Conservation (phyloP, 2,113 vertebrate genomes). For the Apodemus sylvaticus region DNA sequence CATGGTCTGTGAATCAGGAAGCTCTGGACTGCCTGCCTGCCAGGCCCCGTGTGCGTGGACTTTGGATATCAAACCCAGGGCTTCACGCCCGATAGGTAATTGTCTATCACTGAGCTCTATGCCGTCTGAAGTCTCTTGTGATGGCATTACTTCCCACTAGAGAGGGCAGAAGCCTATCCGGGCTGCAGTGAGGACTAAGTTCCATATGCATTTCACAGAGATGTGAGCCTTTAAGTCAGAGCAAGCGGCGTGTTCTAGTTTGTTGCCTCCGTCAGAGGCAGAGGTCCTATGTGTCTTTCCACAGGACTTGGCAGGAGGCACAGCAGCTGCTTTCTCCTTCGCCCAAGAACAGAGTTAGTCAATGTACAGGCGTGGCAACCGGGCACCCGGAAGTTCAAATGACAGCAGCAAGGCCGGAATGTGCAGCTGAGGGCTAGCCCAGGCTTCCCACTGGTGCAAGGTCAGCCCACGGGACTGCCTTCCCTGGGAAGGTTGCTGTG, state of each 20-base stretch:
- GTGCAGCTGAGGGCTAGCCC: neutral
- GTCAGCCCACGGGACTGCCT: neutral
- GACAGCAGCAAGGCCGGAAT: no score
- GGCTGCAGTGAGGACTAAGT: neutral
- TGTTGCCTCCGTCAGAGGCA: neutral
- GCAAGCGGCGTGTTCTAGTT: neutral
- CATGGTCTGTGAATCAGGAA: neutral
- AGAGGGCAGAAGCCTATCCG: neutral
- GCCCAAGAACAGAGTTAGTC: neutral
- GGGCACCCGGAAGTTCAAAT: neutral
- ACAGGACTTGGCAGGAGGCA: neutral
- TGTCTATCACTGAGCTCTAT: neutral
- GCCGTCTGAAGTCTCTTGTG: no score
- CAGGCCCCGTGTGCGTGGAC: neutral
- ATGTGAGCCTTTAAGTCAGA: neutral
- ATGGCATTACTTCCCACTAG: neutral
- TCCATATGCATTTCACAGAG: neutral
- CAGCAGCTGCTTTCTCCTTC: neutral
- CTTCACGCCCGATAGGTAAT: neutral
- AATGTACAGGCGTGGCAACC: neutral
- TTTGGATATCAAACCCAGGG: neutral
- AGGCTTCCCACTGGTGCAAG: neutral
- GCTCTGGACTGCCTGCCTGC: neutral
- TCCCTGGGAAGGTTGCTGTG: neutral
- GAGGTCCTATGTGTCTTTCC: neutral